Percentiles rank a stretch among this genome's conserved stretches.
phyloP scores from a whole-genome alignment of 2,113 vertebrate species.

The Corynorhinus townsendii region DNA sequence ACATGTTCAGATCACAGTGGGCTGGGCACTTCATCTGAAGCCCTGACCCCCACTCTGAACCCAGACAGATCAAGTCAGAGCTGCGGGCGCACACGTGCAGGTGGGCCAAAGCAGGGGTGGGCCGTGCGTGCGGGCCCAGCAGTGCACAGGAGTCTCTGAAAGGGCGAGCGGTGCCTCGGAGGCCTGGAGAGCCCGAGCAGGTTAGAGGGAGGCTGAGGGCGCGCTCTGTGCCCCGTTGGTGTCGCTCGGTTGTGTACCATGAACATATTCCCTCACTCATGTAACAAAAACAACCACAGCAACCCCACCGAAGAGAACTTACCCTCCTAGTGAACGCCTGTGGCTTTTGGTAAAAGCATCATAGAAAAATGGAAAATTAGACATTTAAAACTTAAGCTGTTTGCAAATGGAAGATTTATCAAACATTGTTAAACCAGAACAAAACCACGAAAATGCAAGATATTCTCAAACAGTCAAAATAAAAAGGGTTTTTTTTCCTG shows the following conservation, averaged over 20 bases:
- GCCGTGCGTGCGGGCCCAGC: accelerated
- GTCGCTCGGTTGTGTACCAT: accelerated
- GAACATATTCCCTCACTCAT: accelerated
- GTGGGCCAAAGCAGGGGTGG: neutral
- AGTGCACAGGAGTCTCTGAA: neutral
- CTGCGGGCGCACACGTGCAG: neutral
- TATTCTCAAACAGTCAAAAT: neutral
- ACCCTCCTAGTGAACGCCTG: too few relatives aligned
- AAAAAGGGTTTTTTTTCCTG: neutral
- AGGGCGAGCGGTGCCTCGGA: neutral
- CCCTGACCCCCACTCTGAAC: neutral
- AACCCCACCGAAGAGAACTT: accelerated
- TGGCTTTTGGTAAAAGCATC: neutral
- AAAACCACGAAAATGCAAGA: neutral
- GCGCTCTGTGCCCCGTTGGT: accelerated
- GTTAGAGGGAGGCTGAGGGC: neutral
- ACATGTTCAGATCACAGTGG: neutral
- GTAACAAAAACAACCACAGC: accelerated
- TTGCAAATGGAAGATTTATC: neutral
- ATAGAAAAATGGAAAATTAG: neutral
- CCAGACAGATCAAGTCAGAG: neutral
- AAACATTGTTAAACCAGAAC: neutral
- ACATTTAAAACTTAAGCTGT: neutral
- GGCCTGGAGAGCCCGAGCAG: too few relatives aligned
- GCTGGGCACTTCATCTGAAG: neutral